Conservation (phyloP, 2,888 invertebrate species). For the Catocala nupta region DNA sequence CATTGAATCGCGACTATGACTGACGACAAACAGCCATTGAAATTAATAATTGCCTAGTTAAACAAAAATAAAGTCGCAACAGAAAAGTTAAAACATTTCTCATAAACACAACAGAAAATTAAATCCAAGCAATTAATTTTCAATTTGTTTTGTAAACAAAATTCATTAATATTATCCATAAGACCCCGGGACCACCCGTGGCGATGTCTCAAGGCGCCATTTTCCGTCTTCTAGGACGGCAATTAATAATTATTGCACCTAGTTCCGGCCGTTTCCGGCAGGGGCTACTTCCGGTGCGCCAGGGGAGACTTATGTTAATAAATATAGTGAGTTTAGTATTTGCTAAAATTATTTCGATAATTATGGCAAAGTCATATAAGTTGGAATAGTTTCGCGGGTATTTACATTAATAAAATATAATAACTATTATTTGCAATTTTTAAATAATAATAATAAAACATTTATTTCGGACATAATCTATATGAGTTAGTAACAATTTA, state of each 20-base stretch:
- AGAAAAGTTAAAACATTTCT: neutral
- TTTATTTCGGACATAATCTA: too few relatives aligned
- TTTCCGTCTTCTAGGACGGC: conserved; percentile 66
- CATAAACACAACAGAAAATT: conserved; percentile 26
- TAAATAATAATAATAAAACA: too few relatives aligned
- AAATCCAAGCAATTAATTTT: conserved; percentile 57
- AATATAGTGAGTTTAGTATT: conserved; percentile 63
- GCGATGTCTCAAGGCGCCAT: conserved; percentile 72
- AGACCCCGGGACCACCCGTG: conserved; percentile 62
- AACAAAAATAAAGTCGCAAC: neutral
- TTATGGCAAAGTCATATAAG: too few relatives aligned
- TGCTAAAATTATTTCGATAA: conserved; percentile 37
- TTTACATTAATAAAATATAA: too few relatives aligned
- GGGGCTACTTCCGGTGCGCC: conserved; percentile 67
- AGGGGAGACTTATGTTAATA: conserved; percentile 61
- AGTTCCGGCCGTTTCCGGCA: conserved; percentile 79
- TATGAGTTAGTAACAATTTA: too few relatives aligned
- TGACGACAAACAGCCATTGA: too few relatives aligned
- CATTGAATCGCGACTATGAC: too few relatives aligned
- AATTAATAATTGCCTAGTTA: too few relatives aligned
- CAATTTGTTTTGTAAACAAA: conserved; percentile 44
- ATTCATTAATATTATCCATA: conserved; percentile 54
- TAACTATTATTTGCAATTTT: too few relatives aligned
- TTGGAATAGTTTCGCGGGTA: too few relatives aligned
- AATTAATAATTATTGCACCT: conserved; percentile 86